Evolutionary conservation across 1,140 invertebrate species (phyloP), one percentile per base, ranked within the genome.

Genomic region (Sitophilus oryzae): DNA sequence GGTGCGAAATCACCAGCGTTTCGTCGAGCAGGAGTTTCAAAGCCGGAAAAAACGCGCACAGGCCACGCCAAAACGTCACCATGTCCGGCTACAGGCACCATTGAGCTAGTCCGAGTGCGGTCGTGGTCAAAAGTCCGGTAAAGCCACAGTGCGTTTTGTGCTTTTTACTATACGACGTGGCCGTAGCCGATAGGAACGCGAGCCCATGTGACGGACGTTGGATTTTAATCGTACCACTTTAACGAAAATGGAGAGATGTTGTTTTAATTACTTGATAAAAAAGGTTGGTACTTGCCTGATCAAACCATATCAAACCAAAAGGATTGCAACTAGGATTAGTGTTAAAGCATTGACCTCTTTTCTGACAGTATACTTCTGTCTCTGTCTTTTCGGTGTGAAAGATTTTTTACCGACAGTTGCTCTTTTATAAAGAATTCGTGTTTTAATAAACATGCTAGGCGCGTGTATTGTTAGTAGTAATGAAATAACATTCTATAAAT

Each of bases 231-330:
- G 43, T 19, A 42, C 34, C 47, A 56, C 43, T 56, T 43, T 56
- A 56, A 56, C 53, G 53, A 56, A 48, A 56, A 56, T 56, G 53
- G 53, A 49, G 45, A 56, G 48, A 56, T 56, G 53, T 56, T 49
- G 40, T 42, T 23, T 49, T 56, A 56, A 23, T 34, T 56, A 35
- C 43, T 25, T 36, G 45, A 49, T 49, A 48, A 16, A 34, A 56
- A 48, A 56, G 53, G 53, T 56, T 30, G 23, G 52, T 54, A 38
- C 45, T 3, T 18, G 11, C 11, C 21, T 15, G 11, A 14, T 8
- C 3, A n/a, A 3, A 25, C n/a, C 43, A 18, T 9, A 14, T 3
- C 8, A 15, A 10, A 30, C 22, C 21, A n/a, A 11, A 30, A 5
- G 11, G 9, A 4, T 14, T 8, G 3, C n/a, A 23, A 23, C 16